Percentiles rank a stretch among this genome's conserved stretches.
These are phyloP conservation scores for Stenchaetothrips biformis DNA, from an alignment of 2,888 invertebrate species.

Conservation along the genomic window DNA sequence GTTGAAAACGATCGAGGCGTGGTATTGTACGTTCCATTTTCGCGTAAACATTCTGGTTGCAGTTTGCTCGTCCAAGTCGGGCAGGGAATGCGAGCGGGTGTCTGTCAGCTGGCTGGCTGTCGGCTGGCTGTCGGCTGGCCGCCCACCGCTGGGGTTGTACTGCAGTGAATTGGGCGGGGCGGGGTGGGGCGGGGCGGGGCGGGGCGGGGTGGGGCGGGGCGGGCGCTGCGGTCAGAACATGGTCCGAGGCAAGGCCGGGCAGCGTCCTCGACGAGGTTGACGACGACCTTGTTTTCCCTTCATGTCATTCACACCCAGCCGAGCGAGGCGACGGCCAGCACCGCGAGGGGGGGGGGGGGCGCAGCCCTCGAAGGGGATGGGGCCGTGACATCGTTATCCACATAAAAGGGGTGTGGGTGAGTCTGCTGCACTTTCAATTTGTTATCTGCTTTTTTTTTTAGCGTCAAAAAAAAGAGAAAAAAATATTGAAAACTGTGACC, in stretches of 20 bases:
- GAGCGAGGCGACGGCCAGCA: background rate
- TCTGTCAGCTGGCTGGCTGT: background rate
- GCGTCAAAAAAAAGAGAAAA: too few species aligned
- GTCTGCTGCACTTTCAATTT: too few species aligned
- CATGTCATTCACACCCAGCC: background rate
- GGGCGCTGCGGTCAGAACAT: background rate
- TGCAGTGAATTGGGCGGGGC: background rate
- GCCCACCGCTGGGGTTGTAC: background rate
- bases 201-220: background rate
- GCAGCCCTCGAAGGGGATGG: background rate
- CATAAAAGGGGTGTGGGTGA: too few species aligned
- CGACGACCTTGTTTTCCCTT: background rate
- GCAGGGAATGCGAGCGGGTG: background rate
- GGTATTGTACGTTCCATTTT: too few species aligned
- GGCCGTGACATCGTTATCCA: background rate
- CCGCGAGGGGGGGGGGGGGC: background rate
- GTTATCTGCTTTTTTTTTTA: too few species aligned
- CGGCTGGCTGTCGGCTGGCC: conserved; percentile 30
- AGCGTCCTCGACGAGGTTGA: background rate
- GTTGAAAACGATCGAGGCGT: too few species aligned
- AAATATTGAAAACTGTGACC: too few species aligned
- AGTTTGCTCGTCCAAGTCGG: background rate
- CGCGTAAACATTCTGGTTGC: background rate
- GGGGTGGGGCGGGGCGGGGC: too few species aligned
- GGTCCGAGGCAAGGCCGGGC: background rate